Conservation (phyloP, 64 coral and sea anemone species). For the Anthopleura sola region DNA sequence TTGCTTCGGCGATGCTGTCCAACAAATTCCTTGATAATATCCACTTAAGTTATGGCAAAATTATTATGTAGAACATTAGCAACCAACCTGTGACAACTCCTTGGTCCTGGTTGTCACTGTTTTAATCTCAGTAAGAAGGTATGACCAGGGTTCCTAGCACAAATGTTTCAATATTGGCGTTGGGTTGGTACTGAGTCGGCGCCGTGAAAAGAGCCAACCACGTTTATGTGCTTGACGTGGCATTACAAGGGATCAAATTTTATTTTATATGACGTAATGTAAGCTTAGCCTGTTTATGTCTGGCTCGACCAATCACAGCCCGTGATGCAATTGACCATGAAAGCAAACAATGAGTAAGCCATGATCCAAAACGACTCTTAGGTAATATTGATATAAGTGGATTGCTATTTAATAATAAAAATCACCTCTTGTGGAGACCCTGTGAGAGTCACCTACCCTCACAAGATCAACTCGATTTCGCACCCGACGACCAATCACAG, state of each 20-base stretch:
- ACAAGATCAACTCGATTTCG: constrained; percentile 44
- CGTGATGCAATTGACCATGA: constrained; percentile 68
- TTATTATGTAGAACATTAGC: constrained; percentile 24
- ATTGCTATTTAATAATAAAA: constrained; percentile 99
- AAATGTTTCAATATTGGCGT: constrained; percentile 94
- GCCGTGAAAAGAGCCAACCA: constrained; percentile 76
- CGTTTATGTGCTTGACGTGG: constrained; percentile 95
- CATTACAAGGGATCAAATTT: constrained; percentile 99
- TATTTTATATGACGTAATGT: constrained; percentile 99
- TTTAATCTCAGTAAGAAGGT: constrained; percentile 43
- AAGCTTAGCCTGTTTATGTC: constrained; percentile 83
- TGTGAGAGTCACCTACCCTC: constrained; percentile 19
- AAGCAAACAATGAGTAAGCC: constrained; percentile 96
- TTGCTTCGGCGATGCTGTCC: neutral
- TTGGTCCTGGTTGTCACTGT: constrained; percentile 56
- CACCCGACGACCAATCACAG: constrained; percentile 54
- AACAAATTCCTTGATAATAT: constrained; percentile 7
- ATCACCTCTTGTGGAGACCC: constrained; percentile 59
- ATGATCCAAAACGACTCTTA: constrained; percentile 97
- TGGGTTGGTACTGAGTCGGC: constrained; percentile 53
- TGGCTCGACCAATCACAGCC: constrained; percentile 67
- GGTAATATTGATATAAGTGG: constrained; percentile 99
- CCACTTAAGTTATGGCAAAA: constrained; percentile 2
- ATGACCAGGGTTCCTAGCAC: constrained; percentile 73
- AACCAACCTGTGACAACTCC: constrained; percentile 98